Evolutionary conservation across 2,797 vertebrate genomes (phyloP).

Genomic region (Delichon dasypus): DNA sequence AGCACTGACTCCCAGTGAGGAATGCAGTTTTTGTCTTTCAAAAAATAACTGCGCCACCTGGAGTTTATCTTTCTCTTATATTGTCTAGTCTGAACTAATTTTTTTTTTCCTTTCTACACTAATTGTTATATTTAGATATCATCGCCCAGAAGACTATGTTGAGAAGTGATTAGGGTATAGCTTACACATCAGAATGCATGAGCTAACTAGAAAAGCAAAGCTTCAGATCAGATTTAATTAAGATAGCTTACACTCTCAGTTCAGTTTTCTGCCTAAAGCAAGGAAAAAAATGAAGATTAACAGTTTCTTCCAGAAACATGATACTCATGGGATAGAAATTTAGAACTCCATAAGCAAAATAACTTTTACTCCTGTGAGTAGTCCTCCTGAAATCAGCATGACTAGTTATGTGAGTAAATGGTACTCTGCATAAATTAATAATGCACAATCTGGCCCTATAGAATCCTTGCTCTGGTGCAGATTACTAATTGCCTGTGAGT

Average conservation of each 20-base stretch:
- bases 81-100: conserved; percentile 11
- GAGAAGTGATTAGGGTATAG: conserved; percentile 25
- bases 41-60: conserved; percentile 26
- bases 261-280: conserved; percentile 59
- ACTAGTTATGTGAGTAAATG: conserved; percentile 11
- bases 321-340: conserved; percentile 41
- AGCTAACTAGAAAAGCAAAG: conserved; percentile 33
- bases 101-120: conserved; percentile 12
- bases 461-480: conserved; percentile 2
- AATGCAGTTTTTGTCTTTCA: background rate
- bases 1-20: background rate
- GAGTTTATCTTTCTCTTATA: conserved; percentile 42
- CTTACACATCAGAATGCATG: conserved; percentile 37
- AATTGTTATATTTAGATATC: conserved; percentile 57
- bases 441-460: background rate
- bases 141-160: background rate
- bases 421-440: conserved; percentile 22
- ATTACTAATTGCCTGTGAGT: background rate
- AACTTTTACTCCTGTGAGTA: conserved; percentile 21
- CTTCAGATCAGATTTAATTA: conserved; percentile 69
- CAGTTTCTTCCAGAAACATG: conserved; percentile 4
- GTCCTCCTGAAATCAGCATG: background rate
- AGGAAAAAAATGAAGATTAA: conserved; percentile 47
- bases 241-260: conserved; percentile 39
- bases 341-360: background rate